A percentile compares a stretch with the other conserved stretches of the same genome.
phyloP scores from a whole-genome alignment of 2,113 vertebrate genomes.

The Gavia stellata region DNA sequence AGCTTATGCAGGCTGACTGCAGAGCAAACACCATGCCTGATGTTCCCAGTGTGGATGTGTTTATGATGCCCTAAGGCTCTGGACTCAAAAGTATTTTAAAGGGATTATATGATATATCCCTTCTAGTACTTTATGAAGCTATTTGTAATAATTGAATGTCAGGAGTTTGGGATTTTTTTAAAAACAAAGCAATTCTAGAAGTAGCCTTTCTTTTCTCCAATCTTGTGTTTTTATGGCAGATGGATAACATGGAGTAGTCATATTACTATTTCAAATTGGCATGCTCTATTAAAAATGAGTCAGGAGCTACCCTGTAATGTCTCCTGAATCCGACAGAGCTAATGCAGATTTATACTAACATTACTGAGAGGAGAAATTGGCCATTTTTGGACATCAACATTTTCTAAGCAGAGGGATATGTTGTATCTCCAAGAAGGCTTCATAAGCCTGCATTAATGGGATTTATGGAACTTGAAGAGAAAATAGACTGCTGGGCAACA shows the following conservation, averaged over 20 bases:
- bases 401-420: background rate
- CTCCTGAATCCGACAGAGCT: background rate
- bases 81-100: background rate
- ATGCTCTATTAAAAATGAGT: background rate
- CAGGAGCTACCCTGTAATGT: background rate
- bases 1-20: background rate
- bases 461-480: background rate
- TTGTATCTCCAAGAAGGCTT: background rate
- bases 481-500: background rate
- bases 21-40: background rate
- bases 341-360: background rate
- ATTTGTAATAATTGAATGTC: background rate
- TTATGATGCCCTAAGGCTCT: background rate
- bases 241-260: background rate
- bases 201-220: background rate
- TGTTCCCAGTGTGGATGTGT: background rate
- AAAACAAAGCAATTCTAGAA: background rate
- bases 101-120: background rate
- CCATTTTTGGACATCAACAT: background rate
- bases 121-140: background rate
- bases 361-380: background rate
- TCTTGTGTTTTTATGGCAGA: background rate
- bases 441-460: background rate
- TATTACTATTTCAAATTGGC: background rate
- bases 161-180: background rate